These are phyloP conservation scores for Bombus waltoni DNA, from an alignment of 1,140 invertebrate genomes.

Conservation along the genomic window DNA sequence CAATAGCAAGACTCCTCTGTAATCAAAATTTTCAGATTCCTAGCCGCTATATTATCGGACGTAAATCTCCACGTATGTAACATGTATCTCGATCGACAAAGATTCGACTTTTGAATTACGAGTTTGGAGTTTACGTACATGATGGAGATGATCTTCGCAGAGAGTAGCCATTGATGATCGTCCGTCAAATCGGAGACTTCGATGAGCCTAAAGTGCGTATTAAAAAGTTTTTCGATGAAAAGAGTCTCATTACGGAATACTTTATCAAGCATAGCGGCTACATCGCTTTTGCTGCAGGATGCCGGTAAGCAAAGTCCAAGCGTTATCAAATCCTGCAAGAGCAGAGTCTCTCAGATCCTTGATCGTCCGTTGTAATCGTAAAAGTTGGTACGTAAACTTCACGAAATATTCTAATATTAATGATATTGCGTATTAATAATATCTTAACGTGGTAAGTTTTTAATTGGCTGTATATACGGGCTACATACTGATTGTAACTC, in stretches of 20 bases:
- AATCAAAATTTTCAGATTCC: conserved; percentile 5
- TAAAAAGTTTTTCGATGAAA: conserved; percentile 69
- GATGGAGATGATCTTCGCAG: conserved; percentile 24
- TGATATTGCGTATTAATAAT: too few species aligned
- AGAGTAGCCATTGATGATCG: conserved; percentile 68
- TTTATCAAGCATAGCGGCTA: conserved; percentile 63
- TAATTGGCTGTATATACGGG: not conserved
- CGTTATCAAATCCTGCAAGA: conserved; percentile 70
- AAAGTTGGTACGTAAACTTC: too few species aligned
- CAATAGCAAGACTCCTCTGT: conserved; percentile 59
- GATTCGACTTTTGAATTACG: not conserved
- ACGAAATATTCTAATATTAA: too few species aligned
- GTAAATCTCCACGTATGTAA: too few species aligned
- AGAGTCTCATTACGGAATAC: conserved; percentile 70
- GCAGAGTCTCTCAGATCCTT: not conserved
- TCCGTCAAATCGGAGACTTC: conserved; percentile 70
- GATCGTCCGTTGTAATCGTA: not conserved
- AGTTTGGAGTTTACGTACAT: conserved; percentile 46
- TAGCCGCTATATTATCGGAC: too few species aligned
- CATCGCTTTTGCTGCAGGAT: conserved; percentile 68
- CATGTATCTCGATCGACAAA: too few species aligned
- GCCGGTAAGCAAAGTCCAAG: conserved; percentile 79
- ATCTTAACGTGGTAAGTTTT: too few species aligned
- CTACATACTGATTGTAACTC: not conserved
- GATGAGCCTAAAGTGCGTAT: conserved; percentile 68